A percentile compares a stretch with the other conserved stretches of the same genome.
phyloP scores from a whole-genome alignment of 2,113 vertebrate genomes.

The Tragulus kanchil region DNA sequence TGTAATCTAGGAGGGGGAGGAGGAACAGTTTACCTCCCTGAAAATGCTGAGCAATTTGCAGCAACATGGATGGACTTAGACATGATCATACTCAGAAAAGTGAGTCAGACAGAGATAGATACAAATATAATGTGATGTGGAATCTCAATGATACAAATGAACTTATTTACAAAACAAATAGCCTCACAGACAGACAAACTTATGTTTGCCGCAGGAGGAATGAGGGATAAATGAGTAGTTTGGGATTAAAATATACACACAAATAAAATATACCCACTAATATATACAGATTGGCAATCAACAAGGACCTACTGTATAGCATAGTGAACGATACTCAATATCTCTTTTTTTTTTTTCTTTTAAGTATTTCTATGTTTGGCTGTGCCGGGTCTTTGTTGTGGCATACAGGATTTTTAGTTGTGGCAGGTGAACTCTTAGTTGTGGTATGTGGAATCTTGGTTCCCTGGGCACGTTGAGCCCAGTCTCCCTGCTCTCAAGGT shows the following conservation, averaged over 20 bases:
- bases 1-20: background rate
- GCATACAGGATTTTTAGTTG: background rate
- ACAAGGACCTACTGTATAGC: background rate
- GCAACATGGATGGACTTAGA: background rate
- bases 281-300: background rate
- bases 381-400: background rate
- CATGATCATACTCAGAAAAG: background rate
- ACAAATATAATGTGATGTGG: background rate
- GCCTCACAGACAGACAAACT: background rate
- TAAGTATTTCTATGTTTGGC: background rate
- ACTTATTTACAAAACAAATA: background rate
- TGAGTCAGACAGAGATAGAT: background rate
- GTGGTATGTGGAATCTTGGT: background rate
- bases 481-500: background rate
- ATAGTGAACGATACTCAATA: background rate
- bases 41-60: background rate
- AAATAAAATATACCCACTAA: background rate
- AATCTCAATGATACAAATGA: background rate
- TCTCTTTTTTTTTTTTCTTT: background rate
- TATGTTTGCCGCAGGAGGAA: background rate
- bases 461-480: background rate
- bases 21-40: background rate
- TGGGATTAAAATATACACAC: background rate
- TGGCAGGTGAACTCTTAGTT: background rate
- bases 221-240: background rate